Evolutionary conservation across 2,113 vertebrate species (phyloP), one percentile per base, ranked within the genome.

Genomic region (Syrmaticus mikado): DNA sequence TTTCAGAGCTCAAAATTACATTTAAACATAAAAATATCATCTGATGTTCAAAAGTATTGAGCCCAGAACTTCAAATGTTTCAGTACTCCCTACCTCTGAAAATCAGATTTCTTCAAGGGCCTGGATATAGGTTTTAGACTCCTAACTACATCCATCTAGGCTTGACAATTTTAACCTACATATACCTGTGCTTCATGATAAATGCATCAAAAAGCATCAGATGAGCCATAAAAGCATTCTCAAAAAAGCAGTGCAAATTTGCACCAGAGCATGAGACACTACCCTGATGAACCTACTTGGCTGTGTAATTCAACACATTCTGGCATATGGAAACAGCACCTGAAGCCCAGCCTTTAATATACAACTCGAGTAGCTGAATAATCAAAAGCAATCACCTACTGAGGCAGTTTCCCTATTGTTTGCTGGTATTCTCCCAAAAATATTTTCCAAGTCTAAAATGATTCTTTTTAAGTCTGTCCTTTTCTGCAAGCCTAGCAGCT

Each of bases 141-240:
- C 57, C 85, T 92, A 71, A 86, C 85, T 86, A 40, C 57, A 94
- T 83, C 66, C 65, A 70, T 34, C 92, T 82, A 85, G 77, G 82
- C 80, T 88, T 90, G 80, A 92, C 90, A 96, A 88, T 83, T 91
- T 90, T 93, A 96, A n/a, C 71, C 58, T 85, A 30, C 58, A 28
- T 95, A 65, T 90, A 94, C 90, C 85, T 83, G 52, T 81, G 73
- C 88, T 92, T 90, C 76, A 28, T 93, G 90, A 94, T 90, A 95
- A 92, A 95, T 93, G 88, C 67, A 93, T 71, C 76, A 74, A 79
- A 93, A 95, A 91, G 68, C 50, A 91, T 85, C 80, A 91, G 80
- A 87, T 53, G 85, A 88, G 92, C 82, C 88, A 78, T 93, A 86
- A 93, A 93, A 93, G 80, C 79, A 40, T 81, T 74, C 88, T 88